phyloP scores from a whole-genome alignment of 2,113 vertebrate species.

The Cinclus cinclus region DNA sequence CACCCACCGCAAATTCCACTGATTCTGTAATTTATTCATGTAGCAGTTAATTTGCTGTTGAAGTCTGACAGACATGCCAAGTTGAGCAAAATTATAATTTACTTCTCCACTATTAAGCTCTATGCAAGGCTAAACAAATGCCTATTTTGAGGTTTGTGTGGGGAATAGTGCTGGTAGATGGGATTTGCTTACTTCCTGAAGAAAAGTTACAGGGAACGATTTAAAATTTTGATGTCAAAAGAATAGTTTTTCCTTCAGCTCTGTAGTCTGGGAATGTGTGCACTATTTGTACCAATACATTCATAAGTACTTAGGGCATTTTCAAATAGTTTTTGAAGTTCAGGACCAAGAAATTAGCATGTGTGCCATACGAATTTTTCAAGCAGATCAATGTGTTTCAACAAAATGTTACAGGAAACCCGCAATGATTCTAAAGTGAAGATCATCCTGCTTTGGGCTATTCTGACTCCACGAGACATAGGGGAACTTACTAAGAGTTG shows the following conservation, averaged over 20 bases:
- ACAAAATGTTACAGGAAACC: neutral
- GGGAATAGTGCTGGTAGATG: neutral
- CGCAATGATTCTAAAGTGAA: neutral
- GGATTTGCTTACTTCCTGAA: neutral
- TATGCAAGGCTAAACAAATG: neutral
- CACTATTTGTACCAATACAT: rapidly evolving
- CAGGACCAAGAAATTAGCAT: neutral
- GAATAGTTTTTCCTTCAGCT: neutral
- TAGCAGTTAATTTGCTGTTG: neutral
- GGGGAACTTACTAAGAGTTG: neutral
- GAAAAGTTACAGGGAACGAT: neutral
- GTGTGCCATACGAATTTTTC: neutral
- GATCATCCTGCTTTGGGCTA: neutral
- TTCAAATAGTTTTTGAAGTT: neutral
- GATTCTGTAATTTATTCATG: neutral
- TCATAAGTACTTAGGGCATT: neutral
- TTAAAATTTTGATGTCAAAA: neutral
- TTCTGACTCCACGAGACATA: neutral
- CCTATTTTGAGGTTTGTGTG: neutral
- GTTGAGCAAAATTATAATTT: neutral
- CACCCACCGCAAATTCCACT: neutral
- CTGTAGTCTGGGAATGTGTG: neutral
- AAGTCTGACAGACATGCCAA: neutral
- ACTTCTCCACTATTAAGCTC: neutral
- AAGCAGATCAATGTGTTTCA: neutral